phyloP scores from a whole-genome alignment of 2,113 vertebrate species.

The Ariopsis seemanni region DNA sequence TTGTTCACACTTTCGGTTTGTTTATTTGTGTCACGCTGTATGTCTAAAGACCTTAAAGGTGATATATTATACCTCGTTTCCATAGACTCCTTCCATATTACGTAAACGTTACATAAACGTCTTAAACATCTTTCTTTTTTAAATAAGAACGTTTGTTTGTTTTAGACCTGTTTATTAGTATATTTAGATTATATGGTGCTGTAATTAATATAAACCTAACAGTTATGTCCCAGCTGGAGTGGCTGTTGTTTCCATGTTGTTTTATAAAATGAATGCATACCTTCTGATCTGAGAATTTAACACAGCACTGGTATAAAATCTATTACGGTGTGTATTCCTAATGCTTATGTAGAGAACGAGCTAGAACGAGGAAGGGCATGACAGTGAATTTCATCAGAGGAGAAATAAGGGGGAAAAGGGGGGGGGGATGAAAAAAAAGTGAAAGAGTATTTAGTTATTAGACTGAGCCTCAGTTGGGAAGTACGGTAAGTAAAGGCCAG shows the following conservation, averaged over 20 bases:
- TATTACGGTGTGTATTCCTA: not conserved
- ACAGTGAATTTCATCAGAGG: conserved; percentile 22
- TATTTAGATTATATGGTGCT: not conserved
- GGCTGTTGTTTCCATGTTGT: not conserved
- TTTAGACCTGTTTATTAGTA: not conserved
- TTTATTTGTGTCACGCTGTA: too few relatives aligned
- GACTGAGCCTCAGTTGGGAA: conserved; percentile 52
- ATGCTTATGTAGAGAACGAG: not conserved
- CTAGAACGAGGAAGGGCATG: not conserved
- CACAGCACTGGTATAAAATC: not conserved
- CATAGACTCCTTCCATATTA: not conserved
- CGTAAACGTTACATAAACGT: not conserved
- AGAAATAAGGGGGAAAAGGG: not conserved
- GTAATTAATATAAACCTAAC: not conserved
- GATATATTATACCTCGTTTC: not conserved
- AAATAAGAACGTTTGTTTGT: not conserved
- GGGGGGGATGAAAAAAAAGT: conserved; percentile 10
- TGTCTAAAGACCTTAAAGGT: too few relatives aligned
- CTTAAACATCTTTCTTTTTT: not conserved
- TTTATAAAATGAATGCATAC: not conserved
- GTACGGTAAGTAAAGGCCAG: conserved; percentile 68
- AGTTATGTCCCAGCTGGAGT: not conserved
- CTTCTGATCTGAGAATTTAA: not conserved
- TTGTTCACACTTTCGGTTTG: too few relatives aligned
- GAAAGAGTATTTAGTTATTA: conserved; percentile 58